Conservation (phyloP, 2,888 invertebrate species). For the Cephus pulcher region DNA sequence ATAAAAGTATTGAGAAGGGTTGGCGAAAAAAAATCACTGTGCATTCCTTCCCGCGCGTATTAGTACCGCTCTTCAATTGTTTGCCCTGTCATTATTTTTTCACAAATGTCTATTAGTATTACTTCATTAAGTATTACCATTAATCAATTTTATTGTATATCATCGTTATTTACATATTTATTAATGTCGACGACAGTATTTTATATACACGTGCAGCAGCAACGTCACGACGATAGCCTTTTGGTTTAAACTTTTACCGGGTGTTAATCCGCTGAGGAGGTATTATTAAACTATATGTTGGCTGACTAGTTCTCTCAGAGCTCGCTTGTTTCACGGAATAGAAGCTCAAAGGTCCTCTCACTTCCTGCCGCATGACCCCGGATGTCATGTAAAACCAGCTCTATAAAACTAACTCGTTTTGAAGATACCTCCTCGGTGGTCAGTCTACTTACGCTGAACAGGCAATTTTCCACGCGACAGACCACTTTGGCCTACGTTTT, state of each 20-base stretch:
- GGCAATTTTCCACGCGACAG: neutral
- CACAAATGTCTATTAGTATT: constrained; percentile 24
- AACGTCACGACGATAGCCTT: neutral
- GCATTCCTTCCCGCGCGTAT: constrained; percentile 28
- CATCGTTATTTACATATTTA: constrained; percentile 41
- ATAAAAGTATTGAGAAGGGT: constrained; percentile 28
- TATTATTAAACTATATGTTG: neutral
- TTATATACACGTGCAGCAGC: neutral
- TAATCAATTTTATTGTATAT: constrained; percentile 25
- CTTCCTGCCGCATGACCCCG: neutral
- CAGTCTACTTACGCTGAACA: neutral
- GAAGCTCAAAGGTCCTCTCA: neutral
- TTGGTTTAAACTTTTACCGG: neutral
- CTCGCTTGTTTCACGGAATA: neutral
- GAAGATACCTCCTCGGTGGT: neutral
- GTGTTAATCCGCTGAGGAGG: neutral
- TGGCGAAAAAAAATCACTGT: constrained; percentile 26
- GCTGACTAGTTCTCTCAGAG: neutral
- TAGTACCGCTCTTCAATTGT: constrained; percentile 2
- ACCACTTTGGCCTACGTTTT: neutral
- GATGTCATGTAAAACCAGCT: neutral
- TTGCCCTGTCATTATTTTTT: neutral
- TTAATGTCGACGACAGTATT: constrained; percentile 36
- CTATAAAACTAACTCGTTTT: neutral
- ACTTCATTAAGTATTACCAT: constrained; percentile 22